These are phyloP conservation scores for Mesitornis unicolor DNA, from an alignment of 2,113 vertebrate species.

Conservation along the genomic window DNA sequence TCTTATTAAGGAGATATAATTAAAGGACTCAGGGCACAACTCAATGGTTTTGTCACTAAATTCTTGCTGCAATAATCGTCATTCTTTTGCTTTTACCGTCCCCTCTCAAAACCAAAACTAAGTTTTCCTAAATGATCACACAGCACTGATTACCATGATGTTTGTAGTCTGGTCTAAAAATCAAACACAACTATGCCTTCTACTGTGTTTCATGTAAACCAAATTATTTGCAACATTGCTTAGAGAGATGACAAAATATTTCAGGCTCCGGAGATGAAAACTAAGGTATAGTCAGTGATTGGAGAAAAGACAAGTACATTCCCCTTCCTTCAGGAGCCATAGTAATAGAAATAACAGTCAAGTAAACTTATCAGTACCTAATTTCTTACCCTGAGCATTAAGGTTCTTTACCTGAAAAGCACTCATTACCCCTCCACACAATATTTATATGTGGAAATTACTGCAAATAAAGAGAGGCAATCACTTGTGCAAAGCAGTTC, in stretches of 20 bases:
- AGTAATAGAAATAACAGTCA: background rate
- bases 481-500: background rate
- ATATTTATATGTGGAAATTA: background rate
- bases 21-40: background rate
- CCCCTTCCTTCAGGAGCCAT: background rate
- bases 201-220: background rate
- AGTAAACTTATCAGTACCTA: background rate
- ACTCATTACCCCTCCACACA: background rate
- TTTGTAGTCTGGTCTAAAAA: background rate
- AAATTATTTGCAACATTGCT: background rate
- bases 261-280: background rate
- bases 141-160: background rate
- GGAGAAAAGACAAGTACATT: background rate
- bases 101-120: background rate
- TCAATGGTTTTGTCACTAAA: background rate
- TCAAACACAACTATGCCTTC: background rate
- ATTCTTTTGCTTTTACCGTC: background rate
- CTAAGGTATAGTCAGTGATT: background rate
- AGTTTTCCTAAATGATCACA: background rate
- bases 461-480: background rate
- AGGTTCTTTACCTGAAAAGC: background rate
- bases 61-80: background rate
- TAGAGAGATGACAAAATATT: background rate
- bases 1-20: background rate
- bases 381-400: background rate